phyloP scores from a whole-genome alignment of 2,797 vertebrate species.

The Argyrosomus regius region DNA sequence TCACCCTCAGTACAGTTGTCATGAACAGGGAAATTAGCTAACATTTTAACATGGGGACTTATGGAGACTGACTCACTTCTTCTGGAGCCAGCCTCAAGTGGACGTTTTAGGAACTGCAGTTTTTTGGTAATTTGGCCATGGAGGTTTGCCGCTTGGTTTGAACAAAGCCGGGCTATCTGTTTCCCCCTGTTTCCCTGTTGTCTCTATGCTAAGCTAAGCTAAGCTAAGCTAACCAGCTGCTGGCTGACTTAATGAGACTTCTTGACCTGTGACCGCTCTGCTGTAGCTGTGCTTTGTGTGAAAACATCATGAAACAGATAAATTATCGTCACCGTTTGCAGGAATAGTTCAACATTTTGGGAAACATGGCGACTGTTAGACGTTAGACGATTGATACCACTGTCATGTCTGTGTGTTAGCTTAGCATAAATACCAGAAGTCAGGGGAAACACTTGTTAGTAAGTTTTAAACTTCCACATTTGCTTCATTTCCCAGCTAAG shows the following conservation, averaged over 20 bases:
- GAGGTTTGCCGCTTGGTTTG: too few species aligned
- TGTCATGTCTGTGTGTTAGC: background rate
- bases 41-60: too few species aligned
- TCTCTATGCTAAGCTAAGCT: conserved; percentile 1
- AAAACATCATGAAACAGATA: too few species aligned
- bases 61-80: too few species aligned
- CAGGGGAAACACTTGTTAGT: background rate
- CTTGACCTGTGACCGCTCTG: too few species aligned
- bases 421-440: background rate
- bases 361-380: background rate
- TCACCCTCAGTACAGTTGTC: too few species aligned
- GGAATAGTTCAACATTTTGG: background rate
- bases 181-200: background rate
- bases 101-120: too few species aligned
- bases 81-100: too few species aligned
- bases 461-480: too few species aligned
- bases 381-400: background rate
- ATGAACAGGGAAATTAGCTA: too few species aligned
- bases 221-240: background rate
- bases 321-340: too few species aligned
- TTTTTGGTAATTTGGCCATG: background rate
- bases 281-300: background rate
- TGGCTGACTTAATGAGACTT: background rate
- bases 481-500: too few species aligned
- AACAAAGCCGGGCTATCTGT: background rate